Evolutionary conservation across 2,888 invertebrate genomes (phyloP).

Genomic region (Neoaliturus tenellus): DNA sequence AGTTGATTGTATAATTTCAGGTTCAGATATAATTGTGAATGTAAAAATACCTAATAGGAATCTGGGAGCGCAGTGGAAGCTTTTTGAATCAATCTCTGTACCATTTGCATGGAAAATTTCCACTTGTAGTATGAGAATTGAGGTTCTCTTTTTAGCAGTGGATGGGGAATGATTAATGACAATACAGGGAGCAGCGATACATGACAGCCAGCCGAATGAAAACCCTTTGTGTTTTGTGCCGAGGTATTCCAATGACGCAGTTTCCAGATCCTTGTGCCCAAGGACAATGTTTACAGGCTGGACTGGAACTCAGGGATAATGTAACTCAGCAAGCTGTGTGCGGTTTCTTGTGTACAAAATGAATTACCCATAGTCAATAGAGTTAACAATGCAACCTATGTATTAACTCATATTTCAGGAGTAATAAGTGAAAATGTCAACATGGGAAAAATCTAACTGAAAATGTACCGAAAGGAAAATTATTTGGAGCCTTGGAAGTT

Average conservation of each 20-base stretch:
- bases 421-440: background rate
- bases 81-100: background rate
- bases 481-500: background rate
- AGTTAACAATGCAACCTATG: no score
- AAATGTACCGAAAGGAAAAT: background rate
- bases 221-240: background rate
- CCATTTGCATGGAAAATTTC: background rate
- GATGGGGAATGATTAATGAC: background rate
- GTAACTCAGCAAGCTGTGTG: background rate
- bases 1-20: no score
- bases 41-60: no score
- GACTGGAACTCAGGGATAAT: no score
- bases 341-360: background rate
- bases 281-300: background rate
- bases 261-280: background rate
- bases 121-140: background rate
- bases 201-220: background rate
- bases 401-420: no score
- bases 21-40: no score
- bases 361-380: background rate
- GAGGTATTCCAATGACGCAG: background rate
- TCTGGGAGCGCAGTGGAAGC: background rate
- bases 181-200: background rate
- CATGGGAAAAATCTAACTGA: background rate
- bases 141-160: background rate